Evolutionary conservation across 1,140 invertebrate genomes (phyloP).

Genomic region (Drosophila bocqueti): DNA sequence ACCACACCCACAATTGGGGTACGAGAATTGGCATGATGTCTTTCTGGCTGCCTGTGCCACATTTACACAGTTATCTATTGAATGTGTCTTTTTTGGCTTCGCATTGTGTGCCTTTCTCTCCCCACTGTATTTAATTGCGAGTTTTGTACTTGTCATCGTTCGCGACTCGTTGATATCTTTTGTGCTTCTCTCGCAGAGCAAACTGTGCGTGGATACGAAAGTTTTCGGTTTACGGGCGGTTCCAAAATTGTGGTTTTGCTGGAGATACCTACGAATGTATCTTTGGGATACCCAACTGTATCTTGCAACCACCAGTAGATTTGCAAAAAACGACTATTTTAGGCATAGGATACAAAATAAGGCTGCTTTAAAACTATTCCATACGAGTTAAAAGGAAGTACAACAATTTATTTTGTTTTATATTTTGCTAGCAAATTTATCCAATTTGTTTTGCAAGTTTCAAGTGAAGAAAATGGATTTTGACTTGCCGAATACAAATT

Average conservation of each 20-base stretch:
- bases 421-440: no score
- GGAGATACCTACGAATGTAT: neutral
- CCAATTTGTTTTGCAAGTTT: neutral
- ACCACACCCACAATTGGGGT: constrained; percentile 28
- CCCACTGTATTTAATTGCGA: constrained; percentile 53
- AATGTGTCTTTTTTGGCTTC: constrained; percentile 45
- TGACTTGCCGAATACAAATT: neutral
- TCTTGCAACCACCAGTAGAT: neutral
- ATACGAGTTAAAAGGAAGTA: neutral
- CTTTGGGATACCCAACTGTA: neutral
- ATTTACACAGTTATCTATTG: constrained; percentile 62
- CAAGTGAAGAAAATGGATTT: neutral
- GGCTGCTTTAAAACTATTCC: neutral
- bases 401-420: neutral
- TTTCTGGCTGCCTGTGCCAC: constrained; percentile 21
- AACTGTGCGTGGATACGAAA: constrained; percentile 32
- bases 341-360: no score
- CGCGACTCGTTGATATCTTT: constrained; percentile 35
- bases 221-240: constrained; percentile 12
- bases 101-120: constrained; percentile 56
- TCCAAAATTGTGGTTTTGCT: constrained; percentile 25
- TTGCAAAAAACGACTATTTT: neutral
- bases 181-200: constrained; percentile 10
- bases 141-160: constrained; percentile 42
- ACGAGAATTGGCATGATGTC: constrained; percentile 31